phyloP scores from a whole-genome alignment of 2,888 invertebrate genomes.

The Thyatira batis region DNA sequence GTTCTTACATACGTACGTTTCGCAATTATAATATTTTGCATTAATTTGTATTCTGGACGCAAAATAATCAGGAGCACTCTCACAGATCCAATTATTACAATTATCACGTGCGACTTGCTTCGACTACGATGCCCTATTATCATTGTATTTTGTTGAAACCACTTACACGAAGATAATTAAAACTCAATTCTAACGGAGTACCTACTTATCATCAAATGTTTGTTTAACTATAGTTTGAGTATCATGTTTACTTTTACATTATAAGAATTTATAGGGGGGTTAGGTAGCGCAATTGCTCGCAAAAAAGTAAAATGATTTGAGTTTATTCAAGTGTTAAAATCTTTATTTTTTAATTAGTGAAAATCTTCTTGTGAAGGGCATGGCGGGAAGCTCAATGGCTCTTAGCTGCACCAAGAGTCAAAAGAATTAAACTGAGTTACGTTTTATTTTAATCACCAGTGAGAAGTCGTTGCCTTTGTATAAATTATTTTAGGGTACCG shows the following conservation, averaged over 20 bases:
- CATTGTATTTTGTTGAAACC: constrained; percentile 28
- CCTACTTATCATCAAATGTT: too few relatives aligned
- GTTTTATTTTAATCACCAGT: constrained; percentile 22
- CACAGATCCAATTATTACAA: constrained; percentile 37
- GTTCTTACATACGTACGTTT: too few relatives aligned
- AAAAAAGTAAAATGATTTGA: too few relatives aligned
- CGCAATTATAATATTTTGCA: neutral
- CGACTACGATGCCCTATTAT: constrained; percentile 27
- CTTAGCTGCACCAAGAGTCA: constrained; percentile 17
- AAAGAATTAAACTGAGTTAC: constrained; percentile 27
- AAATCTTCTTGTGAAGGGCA: constrained; percentile 14
- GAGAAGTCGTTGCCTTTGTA: constrained; percentile 11
- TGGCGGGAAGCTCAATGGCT: constrained; percentile 10
- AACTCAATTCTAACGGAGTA: neutral
- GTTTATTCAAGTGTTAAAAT: neutral
- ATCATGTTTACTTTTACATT: too few relatives aligned
- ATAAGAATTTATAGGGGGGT: too few relatives aligned
- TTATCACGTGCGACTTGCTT: constrained; percentile 34
- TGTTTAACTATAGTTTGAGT: too few relatives aligned
- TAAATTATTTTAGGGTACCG: neutral
- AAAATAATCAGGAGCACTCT: constrained; percentile 21
- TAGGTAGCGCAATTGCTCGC: too few relatives aligned
- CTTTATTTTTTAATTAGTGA: constrained; percentile 5
- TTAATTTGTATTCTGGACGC: constrained; percentile 7
- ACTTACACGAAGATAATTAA: constrained; percentile 11